A percentile compares a stretch with the other conserved stretches of the same genome.
phyloP scores from a whole-genome alignment of 1,140 invertebrate genomes.

The Drosophila murphyi region DNA sequence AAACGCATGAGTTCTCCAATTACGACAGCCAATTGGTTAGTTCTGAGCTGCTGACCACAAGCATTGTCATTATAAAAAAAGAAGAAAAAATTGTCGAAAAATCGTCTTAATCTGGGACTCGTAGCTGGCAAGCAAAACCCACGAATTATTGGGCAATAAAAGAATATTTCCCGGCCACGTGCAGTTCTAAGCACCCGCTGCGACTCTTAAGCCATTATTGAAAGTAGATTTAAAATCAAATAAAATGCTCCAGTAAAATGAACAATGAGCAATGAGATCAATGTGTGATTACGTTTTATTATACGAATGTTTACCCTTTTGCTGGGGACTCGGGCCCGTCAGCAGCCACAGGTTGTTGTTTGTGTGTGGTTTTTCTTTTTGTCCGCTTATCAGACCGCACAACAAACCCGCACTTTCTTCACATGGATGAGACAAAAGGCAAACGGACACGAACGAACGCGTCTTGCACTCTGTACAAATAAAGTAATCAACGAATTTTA shows the following conservation, averaged over 20 bases:
- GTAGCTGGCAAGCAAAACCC: slow-evolving; percentile 5
- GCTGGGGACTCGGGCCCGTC: neutral
- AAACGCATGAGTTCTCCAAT: slow-evolving; percentile 21
- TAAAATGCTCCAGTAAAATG: slow-evolving; percentile 52
- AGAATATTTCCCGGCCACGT: slow-evolving; percentile 40
- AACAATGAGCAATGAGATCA: slow-evolving; percentile 47
- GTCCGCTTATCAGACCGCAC: slow-evolving; percentile 63
- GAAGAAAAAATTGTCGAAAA: neutral
- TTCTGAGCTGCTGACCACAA: slow-evolving; percentile 8
- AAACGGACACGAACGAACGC: slow-evolving; percentile 28
- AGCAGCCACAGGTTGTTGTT: slow-evolving; percentile 65
- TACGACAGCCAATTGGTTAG: slow-evolving; percentile 22
- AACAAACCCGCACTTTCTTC: slow-evolving; percentile 17
- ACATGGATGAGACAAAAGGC: slow-evolving; percentile 36
- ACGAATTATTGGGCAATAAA: slow-evolving; percentile 46
- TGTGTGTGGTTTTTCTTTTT: neutral
- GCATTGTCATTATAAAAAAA: slow-evolving; percentile 31
- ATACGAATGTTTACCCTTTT: slow-evolving; percentile 14
- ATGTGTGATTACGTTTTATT: slow-evolving; percentile 51
- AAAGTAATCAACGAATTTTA: slow-evolving; percentile 83
- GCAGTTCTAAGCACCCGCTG: slow-evolving; percentile 2
- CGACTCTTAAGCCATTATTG: slow-evolving; percentile 48
- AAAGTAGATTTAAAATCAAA: slow-evolving; percentile 74
- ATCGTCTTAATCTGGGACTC: slow-evolving; percentile 12
- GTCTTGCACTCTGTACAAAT: slow-evolving; percentile 66